A percentile compares a stretch with the other conserved stretches of the same genome.
These are phyloP conservation scores for Steatocranus sp. DNA, from an alignment of 2,797 vertebrate species.

Conservation along the genomic window DNA sequence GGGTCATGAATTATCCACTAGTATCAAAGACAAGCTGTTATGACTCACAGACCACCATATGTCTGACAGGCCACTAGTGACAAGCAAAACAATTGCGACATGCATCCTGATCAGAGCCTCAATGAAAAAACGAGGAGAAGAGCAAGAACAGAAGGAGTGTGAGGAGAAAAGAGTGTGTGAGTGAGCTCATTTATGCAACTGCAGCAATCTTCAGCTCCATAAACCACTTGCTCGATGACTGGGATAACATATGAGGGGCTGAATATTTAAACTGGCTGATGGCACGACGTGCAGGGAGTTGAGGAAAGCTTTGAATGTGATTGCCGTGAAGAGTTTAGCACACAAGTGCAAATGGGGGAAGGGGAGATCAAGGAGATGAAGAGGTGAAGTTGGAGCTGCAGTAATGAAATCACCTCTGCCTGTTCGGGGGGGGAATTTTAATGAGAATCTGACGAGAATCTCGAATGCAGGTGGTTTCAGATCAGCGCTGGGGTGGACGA, in stretches of 20 bases:
- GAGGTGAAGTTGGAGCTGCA: constrained; percentile 47
- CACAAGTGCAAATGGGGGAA: not conserved
- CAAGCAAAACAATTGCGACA: constrained; percentile 20
- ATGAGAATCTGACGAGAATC: constrained; percentile 52
- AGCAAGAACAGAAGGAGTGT: constrained; percentile 13
- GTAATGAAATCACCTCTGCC: constrained; percentile 50
- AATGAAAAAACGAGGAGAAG: constrained; percentile 6
- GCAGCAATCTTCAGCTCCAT: constrained; percentile 37
- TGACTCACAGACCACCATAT: not conserved
- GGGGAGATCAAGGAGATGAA: constrained; percentile 44
- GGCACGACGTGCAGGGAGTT: constrained; percentile 16
- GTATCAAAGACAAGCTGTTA: constrained; percentile 29
- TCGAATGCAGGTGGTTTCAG: constrained; percentile 49
- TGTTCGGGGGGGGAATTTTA: constrained; percentile 46
- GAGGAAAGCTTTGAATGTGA: constrained; percentile 25
- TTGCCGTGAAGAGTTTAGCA: constrained; percentile 21
- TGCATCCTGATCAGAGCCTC: constrained; percentile 44
- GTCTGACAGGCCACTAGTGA: constrained; percentile 7
- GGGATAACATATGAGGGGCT: constrained; percentile 49
- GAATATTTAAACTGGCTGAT: constrained; percentile 62
- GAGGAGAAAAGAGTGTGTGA: not conserved
- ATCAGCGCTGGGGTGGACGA: constrained; percentile 1
- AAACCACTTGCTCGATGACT: constrained; percentile 24
- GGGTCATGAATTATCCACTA: constrained; percentile 19
- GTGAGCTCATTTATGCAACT: constrained; percentile 28